A percentile compares a stretch with the other conserved stretches of the same genome.
Conservation (phyloP, 2,888 invertebrate species). For the Lepidocyrtoides sp. region DNA sequence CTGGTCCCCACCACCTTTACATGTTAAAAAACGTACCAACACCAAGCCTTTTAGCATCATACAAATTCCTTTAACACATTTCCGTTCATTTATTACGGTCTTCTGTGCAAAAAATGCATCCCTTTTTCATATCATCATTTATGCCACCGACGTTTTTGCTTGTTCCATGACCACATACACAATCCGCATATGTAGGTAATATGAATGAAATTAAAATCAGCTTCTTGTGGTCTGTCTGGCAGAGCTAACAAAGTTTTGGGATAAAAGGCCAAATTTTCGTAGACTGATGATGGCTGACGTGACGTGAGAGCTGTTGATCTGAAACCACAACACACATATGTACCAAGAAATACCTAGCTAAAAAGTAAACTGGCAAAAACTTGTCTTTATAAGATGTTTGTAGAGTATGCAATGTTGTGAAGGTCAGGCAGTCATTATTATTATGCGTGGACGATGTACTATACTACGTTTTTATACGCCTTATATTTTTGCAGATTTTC, state of each 20-base stretch:
- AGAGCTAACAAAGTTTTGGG: too few species aligned
- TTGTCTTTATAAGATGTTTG: not conserved
- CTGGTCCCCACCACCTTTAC: too few species aligned
- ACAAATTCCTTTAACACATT: too few species aligned
- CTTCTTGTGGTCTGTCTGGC: not conserved
- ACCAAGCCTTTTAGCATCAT: too few species aligned
- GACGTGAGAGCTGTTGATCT: conserved; percentile 8
- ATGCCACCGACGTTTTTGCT: not conserved
- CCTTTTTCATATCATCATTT: too few species aligned
- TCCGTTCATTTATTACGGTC: too few species aligned
- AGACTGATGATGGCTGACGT: not conserved
- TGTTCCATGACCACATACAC: conserved; percentile 16
- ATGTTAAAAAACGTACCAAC: too few species aligned
- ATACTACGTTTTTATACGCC: not conserved
- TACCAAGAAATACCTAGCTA: not conserved
- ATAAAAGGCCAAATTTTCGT: not conserved
- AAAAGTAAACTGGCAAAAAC: not conserved
- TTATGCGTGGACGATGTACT: not conserved
- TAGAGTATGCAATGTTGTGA: conserved; percentile 39
- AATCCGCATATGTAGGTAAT: too few species aligned
- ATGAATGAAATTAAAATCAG: not conserved
- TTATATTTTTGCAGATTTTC: not conserved
- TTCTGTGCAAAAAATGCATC: too few species aligned
- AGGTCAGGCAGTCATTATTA: conserved; percentile 50
- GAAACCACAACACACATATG: conserved; percentile 29